Evolutionary conservation across 2,888 invertebrate genomes (phyloP), one percentile per base, ranked within the genome.

Genomic region (Watsonalla binaria): DNA sequence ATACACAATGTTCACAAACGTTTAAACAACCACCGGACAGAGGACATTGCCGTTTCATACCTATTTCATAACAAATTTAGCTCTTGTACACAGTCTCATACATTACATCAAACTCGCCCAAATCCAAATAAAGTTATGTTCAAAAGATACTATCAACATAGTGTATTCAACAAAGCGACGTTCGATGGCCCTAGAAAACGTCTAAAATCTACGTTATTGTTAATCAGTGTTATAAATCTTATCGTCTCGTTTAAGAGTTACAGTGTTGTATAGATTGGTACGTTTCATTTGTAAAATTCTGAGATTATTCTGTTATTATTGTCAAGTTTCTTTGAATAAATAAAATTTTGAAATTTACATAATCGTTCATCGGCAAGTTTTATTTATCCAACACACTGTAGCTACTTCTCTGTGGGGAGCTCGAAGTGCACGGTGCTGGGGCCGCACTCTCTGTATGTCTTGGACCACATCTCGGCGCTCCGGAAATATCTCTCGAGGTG

Each of bases 191-290:
- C 81, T 88, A 89, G 87, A 83, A 80, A 81, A 80, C 82, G 73
- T 74, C 72, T 71, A 81, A 80, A 82, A 82, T 83, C 86, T 84
- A 83, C 76, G 85, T 88, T 88, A 85, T 88, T 86, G 88, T 90
- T 90, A 88, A 84, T 90, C 86, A 90, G 83, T 90, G 90, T 90
- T 90, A 82, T 80, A 83, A 87, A 87, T 84, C 87, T 88, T 86
- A 83, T 87, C 81, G 82, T 88, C 88, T 88, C 86, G 86, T 87
- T 87, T 90, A 89, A 88, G 86, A 85, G 87, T 88, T 86, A 86
- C 85, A 86, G 86, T 90, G 88, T 89, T 90, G 90, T 90, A 90
- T 90, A 90, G 89, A 89, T 86, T 76, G 80, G 79, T 89, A 88
- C 73, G 79, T 82, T 88, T 89, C 68, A 85, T 90, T 90, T 90